Evolutionary conservation across 1,140 invertebrate genomes (phyloP).

Genomic region (Helicoverpa armigera): DNA sequence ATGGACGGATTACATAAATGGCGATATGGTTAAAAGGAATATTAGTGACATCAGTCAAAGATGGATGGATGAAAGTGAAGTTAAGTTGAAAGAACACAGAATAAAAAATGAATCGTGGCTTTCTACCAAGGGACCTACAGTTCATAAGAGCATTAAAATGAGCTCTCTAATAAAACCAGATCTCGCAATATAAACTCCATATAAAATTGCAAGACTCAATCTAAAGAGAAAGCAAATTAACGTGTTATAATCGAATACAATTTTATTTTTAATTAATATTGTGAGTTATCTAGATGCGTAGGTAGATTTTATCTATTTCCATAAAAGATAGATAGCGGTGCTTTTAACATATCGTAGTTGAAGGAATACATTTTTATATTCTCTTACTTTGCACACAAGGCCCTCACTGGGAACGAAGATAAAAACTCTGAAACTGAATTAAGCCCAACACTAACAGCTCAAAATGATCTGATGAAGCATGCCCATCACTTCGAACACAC

Average conservation of each 20-base stretch:
- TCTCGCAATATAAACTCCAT: not conserved
- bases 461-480: no score
- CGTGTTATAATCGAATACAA: not conserved
- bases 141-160: not conserved
- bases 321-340: not conserved
- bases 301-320: not conserved
- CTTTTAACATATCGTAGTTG: not conserved
- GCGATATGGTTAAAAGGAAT: no score
- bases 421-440: no score
- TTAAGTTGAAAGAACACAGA: not conserved
- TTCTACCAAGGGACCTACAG: not conserved
- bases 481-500: not conserved
- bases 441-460: no score
- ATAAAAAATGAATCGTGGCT: not conserved
- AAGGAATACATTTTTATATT: no score
- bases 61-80: no score
- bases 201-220: not conserved
- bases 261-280: constrained; percentile 18
- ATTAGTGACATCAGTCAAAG: no score
- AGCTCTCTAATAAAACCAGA: not conserved
- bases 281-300: not conserved
- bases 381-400: no score
- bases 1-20: no score
- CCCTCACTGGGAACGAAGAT: no score
- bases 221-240: not conserved